Percentiles rank a stretch among this genome's conserved stretches.
These are phyloP conservation scores for Scarus forsteni DNA, from an alignment of 2,797 vertebrate species.

Conservation along the genomic window DNA sequence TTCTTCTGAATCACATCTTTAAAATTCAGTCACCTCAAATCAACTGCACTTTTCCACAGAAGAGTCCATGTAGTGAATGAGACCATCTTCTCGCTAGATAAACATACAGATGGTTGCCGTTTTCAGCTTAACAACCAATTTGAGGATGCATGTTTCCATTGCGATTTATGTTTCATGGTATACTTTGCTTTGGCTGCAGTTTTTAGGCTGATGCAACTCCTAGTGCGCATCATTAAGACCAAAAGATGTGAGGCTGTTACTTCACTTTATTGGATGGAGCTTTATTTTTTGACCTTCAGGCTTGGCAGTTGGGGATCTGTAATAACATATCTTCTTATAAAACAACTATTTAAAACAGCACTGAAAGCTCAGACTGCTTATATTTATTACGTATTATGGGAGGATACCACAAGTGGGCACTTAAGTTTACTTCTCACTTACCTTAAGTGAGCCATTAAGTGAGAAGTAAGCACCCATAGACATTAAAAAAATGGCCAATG, in stretches of 20 bases:
- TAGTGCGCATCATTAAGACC: too few species aligned
- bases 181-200: neutral
- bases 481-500: too few species aligned
- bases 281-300: too few species aligned
- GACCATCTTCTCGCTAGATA: conserved; percentile 21
- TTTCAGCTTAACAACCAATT: conserved; percentile 29
- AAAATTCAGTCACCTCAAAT: conserved; percentile 52
- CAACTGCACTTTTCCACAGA: conserved; percentile 57
- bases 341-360: neutral
- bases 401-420: too few species aligned
- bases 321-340: neutral
- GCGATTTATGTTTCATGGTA: conserved; percentile 35
- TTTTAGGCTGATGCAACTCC: neutral
- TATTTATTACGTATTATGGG: neutral
- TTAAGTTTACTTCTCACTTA: too few species aligned
- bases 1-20: conserved; percentile 38
- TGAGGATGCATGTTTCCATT: conserved; percentile 26
- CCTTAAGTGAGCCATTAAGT: too few species aligned
- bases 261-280: too few species aligned
- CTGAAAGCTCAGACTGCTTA: neutral
- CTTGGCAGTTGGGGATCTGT: too few species aligned
- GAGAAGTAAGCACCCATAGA: too few species aligned
- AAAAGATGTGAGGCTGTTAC: too few species aligned
- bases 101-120: conserved; percentile 12
- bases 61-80: conserved; percentile 41